phyloP scores from a whole-genome alignment of 37 sponge, comb jelly and placozoan species.

The Spongia lamella region DNA sequence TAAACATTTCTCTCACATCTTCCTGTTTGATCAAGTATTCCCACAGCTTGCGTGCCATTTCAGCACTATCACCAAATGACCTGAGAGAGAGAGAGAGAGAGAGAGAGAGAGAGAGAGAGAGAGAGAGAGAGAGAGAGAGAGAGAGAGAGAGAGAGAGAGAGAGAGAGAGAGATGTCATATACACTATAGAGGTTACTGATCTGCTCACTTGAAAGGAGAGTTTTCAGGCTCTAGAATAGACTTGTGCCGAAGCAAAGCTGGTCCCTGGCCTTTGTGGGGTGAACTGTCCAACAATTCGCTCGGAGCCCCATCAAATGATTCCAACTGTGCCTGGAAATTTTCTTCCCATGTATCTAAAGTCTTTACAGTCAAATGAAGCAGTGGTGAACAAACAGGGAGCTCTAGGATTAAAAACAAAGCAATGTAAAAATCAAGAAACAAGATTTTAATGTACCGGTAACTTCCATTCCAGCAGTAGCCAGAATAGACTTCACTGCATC shows the following conservation, averaged over 20 bases:
- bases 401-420: slow-evolving; percentile 55
- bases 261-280: slow-evolving; percentile 25
- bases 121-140: no score
- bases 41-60: slow-evolving; percentile 62
- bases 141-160: background rate
- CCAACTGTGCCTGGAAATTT: slow-evolving; percentile 43
- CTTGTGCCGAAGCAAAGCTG: slow-evolving; percentile 75
- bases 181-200: no score
- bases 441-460: no score
- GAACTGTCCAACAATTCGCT: slow-evolving; percentile 34
- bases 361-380: slow-evolving; percentile 58
- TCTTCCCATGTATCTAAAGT: slow-evolving; percentile 80
- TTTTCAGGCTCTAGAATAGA: slow-evolving; percentile 73
- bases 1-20: slow-evolving; percentile 53
- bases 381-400: slow-evolving; percentile 65
- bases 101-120: slow-evolving; percentile 9
- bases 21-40: slow-evolving; percentile 62
- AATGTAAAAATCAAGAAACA: no score
- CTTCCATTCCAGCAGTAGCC: slow-evolving; percentile 71
- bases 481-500: slow-evolving; percentile 41
- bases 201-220: slow-evolving; percentile 78
- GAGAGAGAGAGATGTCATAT: no score
- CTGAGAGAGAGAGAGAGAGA: no score
- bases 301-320: slow-evolving; percentile 42
- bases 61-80: slow-evolving; percentile 7